Evolutionary conservation across 2,888 invertebrate genomes (phyloP).

Genomic region (Abscondita cerata): DNA sequence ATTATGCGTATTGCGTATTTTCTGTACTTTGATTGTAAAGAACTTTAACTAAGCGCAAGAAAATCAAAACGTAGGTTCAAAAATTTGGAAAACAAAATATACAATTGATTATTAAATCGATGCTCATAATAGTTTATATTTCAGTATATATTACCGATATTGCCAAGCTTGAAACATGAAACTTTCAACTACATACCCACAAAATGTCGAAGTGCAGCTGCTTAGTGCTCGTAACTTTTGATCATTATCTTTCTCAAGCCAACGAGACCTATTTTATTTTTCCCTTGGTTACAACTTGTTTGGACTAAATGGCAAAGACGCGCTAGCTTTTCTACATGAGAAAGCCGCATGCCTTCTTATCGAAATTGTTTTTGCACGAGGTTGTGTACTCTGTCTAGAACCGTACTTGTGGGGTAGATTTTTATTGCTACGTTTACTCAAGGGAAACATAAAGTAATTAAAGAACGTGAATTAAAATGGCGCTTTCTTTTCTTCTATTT

Average conservation of each 20-base stretch:
- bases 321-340: conserved; percentile 11
- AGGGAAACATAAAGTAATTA: conserved; percentile 13
- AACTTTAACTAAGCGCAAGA: too few species aligned
- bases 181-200: conserved; percentile 20
- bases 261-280: conserved; percentile 17
- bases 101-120: too few species aligned
- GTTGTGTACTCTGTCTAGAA: conserved; percentile 7
- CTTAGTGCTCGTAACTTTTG: conserved; percentile 20
- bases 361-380: conserved; percentile 13
- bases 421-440: neutral
- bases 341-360: conserved; percentile 6
- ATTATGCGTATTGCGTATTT: too few species aligned
- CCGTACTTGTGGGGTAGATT: conserved; percentile 8
- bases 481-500: neutral
- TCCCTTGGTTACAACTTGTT: conserved; percentile 20
- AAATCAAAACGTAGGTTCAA: too few species aligned
- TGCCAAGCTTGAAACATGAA: conserved; percentile 14
- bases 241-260: conserved; percentile 17
- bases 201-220: conserved; percentile 19
- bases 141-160: conserved; percentile 14
- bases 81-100: too few species aligned
- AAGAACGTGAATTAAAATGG: neutral
- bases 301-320: conserved; percentile 14
- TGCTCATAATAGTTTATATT: too few species aligned
- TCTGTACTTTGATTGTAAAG: too few species aligned